Evolutionary conservation across 2,797 vertebrate species (phyloP), one percentile per base, ranked within the genome.

Genomic region (Macrochelys suwanniensis): DNA sequence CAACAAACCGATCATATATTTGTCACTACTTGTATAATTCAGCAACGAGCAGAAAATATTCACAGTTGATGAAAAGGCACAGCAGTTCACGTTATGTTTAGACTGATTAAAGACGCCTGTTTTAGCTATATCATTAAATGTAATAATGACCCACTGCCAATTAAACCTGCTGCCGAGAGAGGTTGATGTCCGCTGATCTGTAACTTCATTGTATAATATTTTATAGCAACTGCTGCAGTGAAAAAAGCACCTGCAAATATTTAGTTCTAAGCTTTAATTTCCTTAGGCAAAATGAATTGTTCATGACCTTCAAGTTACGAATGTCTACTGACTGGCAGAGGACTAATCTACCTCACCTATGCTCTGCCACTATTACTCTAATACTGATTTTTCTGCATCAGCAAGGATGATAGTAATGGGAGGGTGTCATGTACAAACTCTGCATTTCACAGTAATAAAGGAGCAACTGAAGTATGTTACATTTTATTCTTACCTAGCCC

Each of bases 201-300:
- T 93, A 87, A 50, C 56, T 78, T 85, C 8, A 45, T 51, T 89
- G 79, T 59, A 37, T 56, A 89, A 28, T 56, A 80, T 86, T 89
- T 68, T 65, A 79, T 31, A 71, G 82, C 82, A 94, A 82, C 51
- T 71, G 7, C 31, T 59, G 57, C n/a, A 56, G 56, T 3, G 82
- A 51, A 88, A 85, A 94, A 92, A 95, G 94, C 87, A 91, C 74
- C 86, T 84, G 82, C 84, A 84, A 88, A 91, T 90, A 96, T 93
- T 90, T 95, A 90, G 88, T 85, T 81, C 42, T 47, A 89, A 89
- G 82, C 28, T 94, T 89, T 79, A 86, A 51, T 86, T 95, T 95
- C 54, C 81, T 74, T 77, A 87, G 84, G 76, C 84, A 77, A 81
- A 93, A 89, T 90, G 33, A 95, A 77, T 56, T 81, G 82, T 85